These are phyloP conservation scores for Mesorhabditis spiculigera DNA, from an alignment of 2,888 invertebrate species.

Conservation along the genomic window DNA sequence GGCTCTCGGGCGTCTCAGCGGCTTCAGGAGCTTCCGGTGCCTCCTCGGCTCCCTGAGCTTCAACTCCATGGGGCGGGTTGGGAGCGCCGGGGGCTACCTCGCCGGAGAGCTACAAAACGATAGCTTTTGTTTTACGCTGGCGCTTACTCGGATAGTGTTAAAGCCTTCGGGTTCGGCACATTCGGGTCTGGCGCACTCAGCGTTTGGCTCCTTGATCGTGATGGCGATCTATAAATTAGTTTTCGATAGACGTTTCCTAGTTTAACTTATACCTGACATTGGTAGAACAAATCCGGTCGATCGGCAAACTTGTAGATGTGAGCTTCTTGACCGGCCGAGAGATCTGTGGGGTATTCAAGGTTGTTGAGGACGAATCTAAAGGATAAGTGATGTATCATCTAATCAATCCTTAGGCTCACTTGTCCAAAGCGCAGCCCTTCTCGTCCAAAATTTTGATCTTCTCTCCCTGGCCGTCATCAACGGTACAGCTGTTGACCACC, in stretches of 20 bases:
- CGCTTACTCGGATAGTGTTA: conserved; percentile 28
- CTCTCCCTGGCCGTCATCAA: conserved; percentile 57
- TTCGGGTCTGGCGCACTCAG: conserved; percentile 52
- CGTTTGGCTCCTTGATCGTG: conserved; percentile 55
- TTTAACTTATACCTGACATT: conserved; percentile 40
- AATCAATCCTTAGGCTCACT: conserved; percentile 10
- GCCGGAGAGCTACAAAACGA: background rate
- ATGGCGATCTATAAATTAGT: conserved; percentile 38
- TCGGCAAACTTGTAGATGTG: conserved; percentile 59
- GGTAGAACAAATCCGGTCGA: conserved; percentile 56
- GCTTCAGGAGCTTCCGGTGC: background rate
- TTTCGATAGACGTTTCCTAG: background rate
- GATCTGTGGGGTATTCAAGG: conserved; percentile 57
- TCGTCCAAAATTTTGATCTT: conserved; percentile 54
- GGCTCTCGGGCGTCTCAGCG: background rate
- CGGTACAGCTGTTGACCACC: conserved; percentile 56
- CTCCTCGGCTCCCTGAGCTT: background rate
- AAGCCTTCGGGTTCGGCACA: conserved; percentile 54
- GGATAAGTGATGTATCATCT: background rate
- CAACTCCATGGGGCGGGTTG: background rate
- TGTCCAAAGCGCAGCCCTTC: conserved; percentile 57
- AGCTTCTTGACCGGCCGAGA: conserved; percentile 56
- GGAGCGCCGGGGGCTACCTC: background rate
- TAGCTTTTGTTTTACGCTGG: background rate
- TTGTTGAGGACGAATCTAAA: conserved; percentile 54